phyloP scores from a whole-genome alignment of 2,113 vertebrate genomes.

The Megaptera novaeangliae region DNA sequence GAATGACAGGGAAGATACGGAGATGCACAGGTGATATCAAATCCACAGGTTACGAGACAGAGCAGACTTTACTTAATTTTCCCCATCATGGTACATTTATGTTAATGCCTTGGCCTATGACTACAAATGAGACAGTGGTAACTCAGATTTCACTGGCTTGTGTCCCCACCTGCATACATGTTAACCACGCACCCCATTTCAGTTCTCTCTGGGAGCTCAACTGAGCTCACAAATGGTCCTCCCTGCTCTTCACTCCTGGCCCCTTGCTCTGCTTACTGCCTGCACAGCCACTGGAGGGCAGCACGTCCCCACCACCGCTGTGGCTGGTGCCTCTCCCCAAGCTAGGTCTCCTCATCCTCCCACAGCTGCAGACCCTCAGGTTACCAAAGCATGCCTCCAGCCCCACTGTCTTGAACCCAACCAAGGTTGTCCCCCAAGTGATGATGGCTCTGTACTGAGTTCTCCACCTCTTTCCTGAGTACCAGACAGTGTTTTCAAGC shows the following conservation, averaged over 20 bases:
- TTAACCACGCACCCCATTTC: too few relatives aligned
- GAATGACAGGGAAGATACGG: background rate
- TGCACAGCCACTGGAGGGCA: conserved; percentile 58
- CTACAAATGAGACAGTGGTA: background rate
- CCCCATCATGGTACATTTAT: background rate
- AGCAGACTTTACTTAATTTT: background rate
- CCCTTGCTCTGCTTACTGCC: background rate
- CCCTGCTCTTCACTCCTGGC: rapidly evolving
- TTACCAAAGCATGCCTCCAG: background rate
- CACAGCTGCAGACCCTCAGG: background rate
- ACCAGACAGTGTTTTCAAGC: background rate
- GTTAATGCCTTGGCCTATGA: background rate
- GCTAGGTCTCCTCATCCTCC: background rate
- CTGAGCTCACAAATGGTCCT: background rate
- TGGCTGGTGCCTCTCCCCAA: background rate
- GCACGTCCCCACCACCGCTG: background rate
- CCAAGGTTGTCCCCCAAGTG: background rate
- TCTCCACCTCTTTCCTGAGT: background rate
- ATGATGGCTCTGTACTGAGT: background rate
- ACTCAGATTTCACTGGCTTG: background rate
- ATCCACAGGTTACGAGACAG: too few relatives aligned
- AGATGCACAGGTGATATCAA: rapidly evolving
- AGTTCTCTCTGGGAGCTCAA: background rate
- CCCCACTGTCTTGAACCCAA: background rate
- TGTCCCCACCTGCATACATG: rapidly evolving